Evolutionary conservation across 2,113 vertebrate species (phyloP), one percentile per base, ranked within the genome.

Genomic region (Sapajus apella): DNA sequence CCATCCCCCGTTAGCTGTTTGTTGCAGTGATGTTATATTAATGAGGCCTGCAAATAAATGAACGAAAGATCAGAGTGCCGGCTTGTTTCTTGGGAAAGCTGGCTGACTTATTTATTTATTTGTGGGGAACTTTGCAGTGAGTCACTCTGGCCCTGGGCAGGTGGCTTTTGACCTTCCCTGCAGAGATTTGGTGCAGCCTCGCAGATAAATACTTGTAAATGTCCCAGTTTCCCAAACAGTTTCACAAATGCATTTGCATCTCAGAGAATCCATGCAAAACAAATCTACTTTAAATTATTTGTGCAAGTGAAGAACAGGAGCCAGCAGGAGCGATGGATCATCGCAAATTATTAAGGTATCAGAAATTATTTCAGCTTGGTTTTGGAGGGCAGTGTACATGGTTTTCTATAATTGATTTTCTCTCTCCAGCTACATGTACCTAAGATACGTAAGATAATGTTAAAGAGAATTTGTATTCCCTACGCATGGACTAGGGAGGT

Each of bases 1-100:
- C 97, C 96, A 95, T 86, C 94, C 97, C 98, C 98, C 97, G 97
- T 98, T 98, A 98, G 98, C 98, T 98, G 98, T 99, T 99, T 98
- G 98, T 98, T 98, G 98, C 98, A 52, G 98, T 98, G 98, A 99
- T 99, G 99, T 98, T 99, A 98, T 99, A 99, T 98, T 99, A 99
- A 99, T 99, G 98, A 99, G 98, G 95, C 97, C 98, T 98, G 98
- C 98, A 98, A 98, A 98, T 98, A 98, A 99, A 98, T 97, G 98
- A 98, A 98, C 37, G 58, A 97, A 90, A 98, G 98, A 99, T 99
- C 98, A 98, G 97, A 98, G 98, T 25, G 90, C 96, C 3, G 75
- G 86, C 98, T 98, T 98, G 98, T 98, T 96, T 98, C 96, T 70
- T 95, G 45, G 88, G 97, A 96, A 98, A 98, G 93, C 95, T 27